A percentile compares a stretch with the other conserved stretches of the same genome.
Evolutionary conservation across 2,113 vertebrate genomes (phyloP).

Genomic region (Oryzias melastigma): DNA sequence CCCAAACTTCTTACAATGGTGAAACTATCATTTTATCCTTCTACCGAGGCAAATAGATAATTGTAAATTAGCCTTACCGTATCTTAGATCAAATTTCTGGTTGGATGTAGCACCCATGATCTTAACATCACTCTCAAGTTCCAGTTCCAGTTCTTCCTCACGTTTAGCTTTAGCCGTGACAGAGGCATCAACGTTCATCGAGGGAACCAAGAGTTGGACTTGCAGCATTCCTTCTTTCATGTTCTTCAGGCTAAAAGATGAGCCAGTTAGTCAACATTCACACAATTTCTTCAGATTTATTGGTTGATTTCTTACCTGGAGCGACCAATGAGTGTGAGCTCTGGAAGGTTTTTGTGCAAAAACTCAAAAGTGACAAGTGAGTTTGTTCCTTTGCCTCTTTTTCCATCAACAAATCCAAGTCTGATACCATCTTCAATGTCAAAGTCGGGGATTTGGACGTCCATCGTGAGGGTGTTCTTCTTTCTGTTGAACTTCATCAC

Average conservation of each 20-base stretch:
- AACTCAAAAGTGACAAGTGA: slow-evolving; percentile 83
- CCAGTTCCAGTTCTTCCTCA: slow-evolving; percentile 70
- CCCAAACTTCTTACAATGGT: not conserved
- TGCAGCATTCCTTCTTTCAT: slow-evolving; percentile 78
- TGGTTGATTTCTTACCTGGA: slow-evolving; percentile 80
- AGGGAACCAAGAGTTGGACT: slow-evolving; percentile 81
- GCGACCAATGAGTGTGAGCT: slow-evolving; percentile 81
- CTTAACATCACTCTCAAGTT: slow-evolving; percentile 80
- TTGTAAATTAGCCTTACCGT: slow-evolving; percentile 73
- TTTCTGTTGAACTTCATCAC: slow-evolving; percentile 83
- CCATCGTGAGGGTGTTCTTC: slow-evolving; percentile 75
- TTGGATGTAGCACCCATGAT: slow-evolving; percentile 72
- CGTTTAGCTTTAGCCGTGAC: slow-evolving; percentile 74
- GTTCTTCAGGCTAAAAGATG: slow-evolving; percentile 72
- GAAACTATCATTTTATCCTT: not conserved
- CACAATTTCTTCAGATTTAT: not conserved
- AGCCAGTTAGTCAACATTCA: not conserved
- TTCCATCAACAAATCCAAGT: slow-evolving; percentile 78
- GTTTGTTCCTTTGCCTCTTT: slow-evolving; percentile 73
- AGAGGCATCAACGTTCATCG: slow-evolving; percentile 75
- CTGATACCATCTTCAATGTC: slow-evolving; percentile 83
- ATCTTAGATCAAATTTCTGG: slow-evolving; percentile 79
- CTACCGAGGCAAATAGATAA: too few relatives aligned
- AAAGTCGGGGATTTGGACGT: slow-evolving; percentile 82
- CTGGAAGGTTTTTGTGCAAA: slow-evolving; percentile 82